These are phyloP conservation scores for Catamblyrhynchus diadema DNA, from an alignment of 2,797 vertebrate species.

Conservation along the genomic window DNA sequence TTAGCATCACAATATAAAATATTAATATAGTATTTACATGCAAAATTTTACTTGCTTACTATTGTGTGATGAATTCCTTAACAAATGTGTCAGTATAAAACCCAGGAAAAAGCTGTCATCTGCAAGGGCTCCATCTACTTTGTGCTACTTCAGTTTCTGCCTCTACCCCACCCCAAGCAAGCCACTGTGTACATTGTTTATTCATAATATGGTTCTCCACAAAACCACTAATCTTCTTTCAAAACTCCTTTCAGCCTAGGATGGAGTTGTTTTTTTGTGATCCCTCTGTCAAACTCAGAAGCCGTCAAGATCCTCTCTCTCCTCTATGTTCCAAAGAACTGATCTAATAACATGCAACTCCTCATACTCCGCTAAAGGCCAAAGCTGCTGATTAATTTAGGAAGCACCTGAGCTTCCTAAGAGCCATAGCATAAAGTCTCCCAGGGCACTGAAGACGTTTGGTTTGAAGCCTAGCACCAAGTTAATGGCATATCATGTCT, in stretches of 20 bases:
- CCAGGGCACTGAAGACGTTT: neutral
- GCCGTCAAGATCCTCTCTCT: neutral
- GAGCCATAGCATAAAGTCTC: neutral
- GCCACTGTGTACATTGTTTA: neutral
- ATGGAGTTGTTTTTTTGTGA: neutral
- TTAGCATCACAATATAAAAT: neutral
- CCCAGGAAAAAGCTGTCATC: neutral
- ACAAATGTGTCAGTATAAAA: neutral
- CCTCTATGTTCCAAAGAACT: neutral
- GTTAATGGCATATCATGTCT: neutral
- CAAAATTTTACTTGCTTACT: neutral
- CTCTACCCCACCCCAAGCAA: neutral
- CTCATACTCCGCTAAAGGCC: neutral
- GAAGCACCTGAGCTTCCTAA: neutral
- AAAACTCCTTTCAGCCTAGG: neutral
- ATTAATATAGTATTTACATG: neutral
- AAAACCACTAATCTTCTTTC: neutral
- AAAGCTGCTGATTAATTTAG: neutral
- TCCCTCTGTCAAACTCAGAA: neutral
- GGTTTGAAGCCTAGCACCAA: neutral
- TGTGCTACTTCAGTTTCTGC: neutral
- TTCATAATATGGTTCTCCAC: neutral
- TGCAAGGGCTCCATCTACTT: neutral
- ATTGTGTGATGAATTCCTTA: neutral
- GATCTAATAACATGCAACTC: neutral